Conservation (phyloP, 2,888 invertebrate genomes). For the Lasiommata megera region DNA sequence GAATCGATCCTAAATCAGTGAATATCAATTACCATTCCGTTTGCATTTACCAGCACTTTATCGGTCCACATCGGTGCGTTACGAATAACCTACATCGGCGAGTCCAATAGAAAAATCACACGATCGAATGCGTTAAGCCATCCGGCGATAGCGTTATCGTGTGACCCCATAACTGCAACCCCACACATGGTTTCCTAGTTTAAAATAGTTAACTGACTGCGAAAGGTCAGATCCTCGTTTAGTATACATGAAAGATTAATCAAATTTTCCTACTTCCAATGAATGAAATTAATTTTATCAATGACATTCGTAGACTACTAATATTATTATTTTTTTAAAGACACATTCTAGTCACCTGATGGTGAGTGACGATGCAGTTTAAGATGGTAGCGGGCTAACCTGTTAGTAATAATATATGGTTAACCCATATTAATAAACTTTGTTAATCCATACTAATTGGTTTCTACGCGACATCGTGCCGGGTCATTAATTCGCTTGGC, state of each 20-base stretch:
- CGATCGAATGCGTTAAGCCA: slow-evolving; percentile 60
- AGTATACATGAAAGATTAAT: not conserved
- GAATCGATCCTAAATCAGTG: not conserved
- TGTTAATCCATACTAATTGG: too few species aligned
- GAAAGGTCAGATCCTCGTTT: slow-evolving; percentile 3
- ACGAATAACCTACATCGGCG: slow-evolving; percentile 57
- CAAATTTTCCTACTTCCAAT: too few species aligned
- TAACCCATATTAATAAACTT: too few species aligned
- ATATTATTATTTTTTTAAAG: too few species aligned
- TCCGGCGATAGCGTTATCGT: slow-evolving; percentile 60
- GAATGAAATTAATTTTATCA: too few species aligned
- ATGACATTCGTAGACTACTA: too few species aligned
- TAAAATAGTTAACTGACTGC: slow-evolving; percentile 12
- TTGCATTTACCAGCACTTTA: slow-evolving; percentile 12
- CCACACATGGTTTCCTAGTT: slow-evolving; percentile 25
- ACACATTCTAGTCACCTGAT: too few species aligned
- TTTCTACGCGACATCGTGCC: too few species aligned
- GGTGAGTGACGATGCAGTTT: too few species aligned
- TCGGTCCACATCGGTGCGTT: slow-evolving; percentile 38
- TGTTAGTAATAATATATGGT: too few species aligned
- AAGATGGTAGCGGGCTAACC: too few species aligned
- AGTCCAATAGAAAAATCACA: slow-evolving; percentile 68
- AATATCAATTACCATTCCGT: not conserved
- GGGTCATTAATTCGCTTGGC: too few species aligned
- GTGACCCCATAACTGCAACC: slow-evolving; percentile 27